These are phyloP conservation scores for Ammodramus savannarum DNA, from an alignment of 2,113 vertebrate genomes.

Conservation along the genomic window DNA sequence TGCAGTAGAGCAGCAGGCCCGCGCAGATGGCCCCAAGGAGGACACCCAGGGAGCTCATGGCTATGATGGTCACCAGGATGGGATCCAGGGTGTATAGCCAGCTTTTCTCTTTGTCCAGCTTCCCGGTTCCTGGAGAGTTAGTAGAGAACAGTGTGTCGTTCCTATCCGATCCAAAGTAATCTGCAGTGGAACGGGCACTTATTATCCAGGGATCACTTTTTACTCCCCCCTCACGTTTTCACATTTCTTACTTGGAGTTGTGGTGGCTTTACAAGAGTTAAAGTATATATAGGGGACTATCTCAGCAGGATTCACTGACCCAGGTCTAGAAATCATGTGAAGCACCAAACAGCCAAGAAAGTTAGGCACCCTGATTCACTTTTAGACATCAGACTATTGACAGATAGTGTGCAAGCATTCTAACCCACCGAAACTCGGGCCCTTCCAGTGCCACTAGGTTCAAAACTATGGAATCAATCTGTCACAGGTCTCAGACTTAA, in stretches of 20 bases:
- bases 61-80: constrained; percentile 98
- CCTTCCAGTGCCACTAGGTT: neutral
- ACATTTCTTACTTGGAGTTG: neutral
- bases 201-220: constrained; percentile 24
- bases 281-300: neutral
- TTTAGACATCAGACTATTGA: neutral
- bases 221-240: neutral
- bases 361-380: neutral
- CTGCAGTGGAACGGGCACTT: constrained; percentile 61
- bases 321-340: neutral
- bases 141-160: constrained; percentile 71
- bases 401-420: neutral
- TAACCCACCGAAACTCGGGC: neutral
- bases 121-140: constrained; percentile 71
- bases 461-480: constrained; percentile 10
- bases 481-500: constrained; percentile 3
- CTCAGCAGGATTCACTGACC: neutral
- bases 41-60: constrained; percentile 94
- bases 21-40: constrained; percentile 92
- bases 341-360: neutral
- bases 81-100: constrained; percentile 95
- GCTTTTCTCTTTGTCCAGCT: constrained; percentile 88
- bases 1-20: constrained; percentile 94
- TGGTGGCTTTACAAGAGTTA: neutral
- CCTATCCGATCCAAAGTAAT: constrained; percentile 74